Conservation (phyloP, 1,140 invertebrate genomes). For the Dysdera silvatica region DNA sequence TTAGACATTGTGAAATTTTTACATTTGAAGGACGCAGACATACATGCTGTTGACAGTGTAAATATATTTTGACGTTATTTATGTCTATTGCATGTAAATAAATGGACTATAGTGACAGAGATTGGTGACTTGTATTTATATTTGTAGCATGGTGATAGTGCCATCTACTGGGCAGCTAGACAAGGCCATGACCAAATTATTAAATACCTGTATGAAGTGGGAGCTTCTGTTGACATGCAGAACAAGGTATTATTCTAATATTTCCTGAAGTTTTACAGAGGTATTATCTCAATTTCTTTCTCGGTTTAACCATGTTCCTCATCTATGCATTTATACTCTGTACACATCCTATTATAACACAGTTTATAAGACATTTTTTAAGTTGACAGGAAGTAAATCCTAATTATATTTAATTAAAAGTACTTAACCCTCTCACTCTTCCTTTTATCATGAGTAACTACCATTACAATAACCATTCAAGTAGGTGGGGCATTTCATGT, state of each 20-base stretch:
- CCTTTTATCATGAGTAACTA: too few species aligned
- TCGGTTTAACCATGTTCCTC: too few species aligned
- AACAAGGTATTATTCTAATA: slow-evolving; percentile 47
- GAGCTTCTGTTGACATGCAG: slow-evolving; percentile 47
- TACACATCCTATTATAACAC: too few species aligned
- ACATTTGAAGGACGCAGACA: slow-evolving; percentile 48
- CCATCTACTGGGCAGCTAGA: slow-evolving; percentile 55
- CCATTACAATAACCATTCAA: too few species aligned
- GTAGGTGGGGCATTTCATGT: too few species aligned
- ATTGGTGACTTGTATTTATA: not conserved
- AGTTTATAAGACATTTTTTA: too few species aligned
- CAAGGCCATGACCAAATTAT: slow-evolving; percentile 52
- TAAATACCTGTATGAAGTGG: slow-evolving; percentile 48
- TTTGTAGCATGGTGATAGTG: slow-evolving; percentile 53
- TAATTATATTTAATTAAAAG: too few species aligned
- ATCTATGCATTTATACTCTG: too few species aligned
- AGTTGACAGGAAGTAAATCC: too few species aligned
- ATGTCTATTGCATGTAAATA: not conserved
- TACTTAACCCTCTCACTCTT: too few species aligned
- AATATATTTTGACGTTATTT: slow-evolving; percentile 10
- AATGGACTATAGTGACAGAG: not conserved
- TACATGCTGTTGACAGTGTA: slow-evolving; percentile 48
- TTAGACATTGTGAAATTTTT: slow-evolving; percentile 52
- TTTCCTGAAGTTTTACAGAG: not conserved
- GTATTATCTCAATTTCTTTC: not conserved